Conservation (phyloP, 2,888 invertebrate species). For the Lymantria dispar region DNA sequence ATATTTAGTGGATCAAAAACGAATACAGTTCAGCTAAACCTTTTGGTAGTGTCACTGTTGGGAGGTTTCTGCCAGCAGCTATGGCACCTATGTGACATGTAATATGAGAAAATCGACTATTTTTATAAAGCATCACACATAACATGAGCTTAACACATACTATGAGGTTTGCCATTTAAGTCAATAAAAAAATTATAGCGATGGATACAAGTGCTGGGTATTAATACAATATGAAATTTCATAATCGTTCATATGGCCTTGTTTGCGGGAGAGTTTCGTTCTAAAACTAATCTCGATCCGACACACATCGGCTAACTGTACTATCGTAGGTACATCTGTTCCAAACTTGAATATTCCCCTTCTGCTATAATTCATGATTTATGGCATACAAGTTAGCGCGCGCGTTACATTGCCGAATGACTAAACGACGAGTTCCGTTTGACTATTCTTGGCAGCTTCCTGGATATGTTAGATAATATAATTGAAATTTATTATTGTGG, state of each 20-base stretch:
- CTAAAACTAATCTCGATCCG: slow-evolving; percentile 13
- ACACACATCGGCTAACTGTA: slow-evolving; percentile 16
- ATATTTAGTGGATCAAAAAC: too few relatives aligned
- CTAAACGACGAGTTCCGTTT: slow-evolving; percentile 32
- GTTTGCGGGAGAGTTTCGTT: background rate
- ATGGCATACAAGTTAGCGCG: slow-evolving; percentile 24
- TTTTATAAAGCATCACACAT: too few relatives aligned
- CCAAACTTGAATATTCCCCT: slow-evolving; percentile 7
- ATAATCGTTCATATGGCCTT: background rate
- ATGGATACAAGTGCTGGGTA: too few relatives aligned
- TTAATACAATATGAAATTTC: background rate
- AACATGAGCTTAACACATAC: too few relatives aligned
- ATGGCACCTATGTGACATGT: too few relatives aligned
- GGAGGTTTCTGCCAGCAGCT: too few relatives aligned
- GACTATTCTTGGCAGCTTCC: slow-evolving; percentile 26
- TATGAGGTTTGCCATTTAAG: too few relatives aligned
- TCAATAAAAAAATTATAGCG: too few relatives aligned
- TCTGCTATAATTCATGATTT: slow-evolving; percentile 31
- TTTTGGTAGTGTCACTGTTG: too few relatives aligned
- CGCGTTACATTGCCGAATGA: slow-evolving; percentile 26
- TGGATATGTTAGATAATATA: slow-evolving; percentile 1
- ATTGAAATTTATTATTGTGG: background rate
- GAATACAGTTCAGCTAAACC: too few relatives aligned
- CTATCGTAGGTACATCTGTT: slow-evolving; percentile 11
- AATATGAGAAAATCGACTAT: too few relatives aligned